Evolutionary conservation across 1,140 invertebrate species (phyloP).

Genomic region (Proales similis): DNA sequence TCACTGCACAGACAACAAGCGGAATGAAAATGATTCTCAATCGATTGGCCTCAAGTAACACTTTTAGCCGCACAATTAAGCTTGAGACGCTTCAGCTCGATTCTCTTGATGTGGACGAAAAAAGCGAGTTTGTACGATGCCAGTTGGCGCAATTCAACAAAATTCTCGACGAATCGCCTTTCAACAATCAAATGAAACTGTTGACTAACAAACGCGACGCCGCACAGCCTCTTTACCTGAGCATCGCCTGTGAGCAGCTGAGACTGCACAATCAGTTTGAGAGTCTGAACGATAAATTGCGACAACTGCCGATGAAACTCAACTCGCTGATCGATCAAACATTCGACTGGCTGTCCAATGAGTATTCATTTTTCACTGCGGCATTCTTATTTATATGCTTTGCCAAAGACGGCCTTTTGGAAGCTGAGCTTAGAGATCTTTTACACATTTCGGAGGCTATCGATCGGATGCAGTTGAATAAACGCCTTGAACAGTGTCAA

Average conservation of each 20-base stretch:
- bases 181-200: constrained; percentile 54
- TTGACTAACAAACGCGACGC: constrained; percentile 52
- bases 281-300: constrained; percentile 48
- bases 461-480: not conserved
- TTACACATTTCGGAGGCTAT: constrained; percentile 8
- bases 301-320: constrained; percentile 47
- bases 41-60: not conserved
- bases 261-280: constrained; percentile 53
- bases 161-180: constrained; percentile 50
- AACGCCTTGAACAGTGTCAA: not conserved
- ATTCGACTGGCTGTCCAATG: constrained; percentile 45
- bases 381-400: constrained; percentile 46
- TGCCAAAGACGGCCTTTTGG: constrained; percentile 39
- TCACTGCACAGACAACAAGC: not conserved
- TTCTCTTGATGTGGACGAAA: constrained; percentile 47
- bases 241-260: constrained; percentile 53
- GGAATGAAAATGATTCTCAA: not conserved
- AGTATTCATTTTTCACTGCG: constrained; percentile 42
- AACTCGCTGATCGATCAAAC: constrained; percentile 47
- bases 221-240: constrained; percentile 49
- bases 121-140: constrained; percentile 46
- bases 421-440: constrained; percentile 11
- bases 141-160: constrained; percentile 48
- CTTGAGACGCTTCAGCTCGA: constrained; percentile 42
- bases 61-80: not conserved